These are phyloP conservation scores for Amblyteles armatorius DNA, from an alignment of 2,888 invertebrate genomes.

Conservation along the genomic window DNA sequence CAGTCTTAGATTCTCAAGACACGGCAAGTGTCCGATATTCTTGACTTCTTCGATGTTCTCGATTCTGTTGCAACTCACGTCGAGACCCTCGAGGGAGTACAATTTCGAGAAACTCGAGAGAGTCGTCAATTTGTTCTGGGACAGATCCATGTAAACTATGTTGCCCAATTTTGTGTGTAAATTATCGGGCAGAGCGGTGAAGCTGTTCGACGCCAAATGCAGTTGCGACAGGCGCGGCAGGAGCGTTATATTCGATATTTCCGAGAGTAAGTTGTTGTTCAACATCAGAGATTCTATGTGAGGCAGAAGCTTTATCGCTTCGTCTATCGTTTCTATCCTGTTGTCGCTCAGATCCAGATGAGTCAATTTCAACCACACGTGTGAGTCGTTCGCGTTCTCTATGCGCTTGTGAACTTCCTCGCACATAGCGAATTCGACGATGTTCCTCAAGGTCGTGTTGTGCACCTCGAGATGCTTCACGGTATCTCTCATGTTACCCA, in stretches of 20 bases:
- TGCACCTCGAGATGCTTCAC: constrained; percentile 88
- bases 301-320: constrained; percentile 91
- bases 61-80: constrained; percentile 95
- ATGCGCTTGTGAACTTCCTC: constrained; percentile 92
- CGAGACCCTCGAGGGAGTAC: constrained; percentile 93
- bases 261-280: constrained; percentile 91
- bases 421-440: constrained; percentile 93
- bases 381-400: constrained; percentile 84
- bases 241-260: constrained; percentile 91
- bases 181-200: constrained; percentile 89
- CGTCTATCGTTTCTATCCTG: constrained; percentile 91
- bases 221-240: constrained; percentile 91
- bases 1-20: constrained; percentile 93
- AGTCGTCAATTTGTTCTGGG: constrained; percentile 92
- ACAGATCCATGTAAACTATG: constrained; percentile 93
- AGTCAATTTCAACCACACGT: constrained; percentile 90
- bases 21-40: constrained; percentile 92
- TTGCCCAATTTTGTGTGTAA: constrained; percentile 95
- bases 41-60: constrained; percentile 92
- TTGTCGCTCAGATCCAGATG: constrained; percentile 92
- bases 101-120: constrained; percentile 92
- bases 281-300: constrained; percentile 90
- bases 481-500: constrained; percentile 88
- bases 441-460: constrained; percentile 88
- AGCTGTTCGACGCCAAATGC: constrained; percentile 91